Base-by-base conservation (phyloP, 1,140 invertebrate genomes). In the Pemphigus obesinymphae region DNA sequence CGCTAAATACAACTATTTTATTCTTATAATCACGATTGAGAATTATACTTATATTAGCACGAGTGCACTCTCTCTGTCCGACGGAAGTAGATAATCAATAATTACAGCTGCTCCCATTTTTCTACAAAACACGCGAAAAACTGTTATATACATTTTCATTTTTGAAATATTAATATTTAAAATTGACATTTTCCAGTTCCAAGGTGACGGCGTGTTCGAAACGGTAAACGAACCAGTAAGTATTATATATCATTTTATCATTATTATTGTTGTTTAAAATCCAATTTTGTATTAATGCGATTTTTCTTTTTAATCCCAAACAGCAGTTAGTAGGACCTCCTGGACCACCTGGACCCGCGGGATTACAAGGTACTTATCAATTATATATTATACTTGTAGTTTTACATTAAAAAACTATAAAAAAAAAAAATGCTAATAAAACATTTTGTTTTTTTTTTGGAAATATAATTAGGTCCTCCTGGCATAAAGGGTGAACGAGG, bases 401-500 rank as follows among this genome's bases (percentile, higher is more conserved):
- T 1, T 1, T 5, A 26, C 66, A 43, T 43, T 2, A 68, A 37
- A 13, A 40, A 15, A n/a, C n/a, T n/a, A n/a, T n/a, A n/a, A n/a
- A n/a, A n/a, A n/a, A n/a, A n/a, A n/a, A n/a, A n/a, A n/a, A 15
- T 3, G 29, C 10, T n/a, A 48, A 11, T 73, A 31, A 6, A 13
- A 31, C 20, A 17, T 6, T 45, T 40, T 15, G 7, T 78, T 13
- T 20, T n/a, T n/a, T 55, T 29, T 6, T 37, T 53, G 15, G 6
- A 26, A n/a, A n/a, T n/a, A n/a, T 68, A 29, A 5, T 20, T 43
- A 80, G 76, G 94, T 61, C 94, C 94, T 63, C 94, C 94, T 50
- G 94, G 95, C 84, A 95, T 96, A 85, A 96, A 96, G 88, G 95
- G 95, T 82, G 94, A 95, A 85, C 89, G 92, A 87, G 94, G 94